Base-by-base conservation (phyloP, 2,888 invertebrate species). In the Amphipyra berbera region DNA sequence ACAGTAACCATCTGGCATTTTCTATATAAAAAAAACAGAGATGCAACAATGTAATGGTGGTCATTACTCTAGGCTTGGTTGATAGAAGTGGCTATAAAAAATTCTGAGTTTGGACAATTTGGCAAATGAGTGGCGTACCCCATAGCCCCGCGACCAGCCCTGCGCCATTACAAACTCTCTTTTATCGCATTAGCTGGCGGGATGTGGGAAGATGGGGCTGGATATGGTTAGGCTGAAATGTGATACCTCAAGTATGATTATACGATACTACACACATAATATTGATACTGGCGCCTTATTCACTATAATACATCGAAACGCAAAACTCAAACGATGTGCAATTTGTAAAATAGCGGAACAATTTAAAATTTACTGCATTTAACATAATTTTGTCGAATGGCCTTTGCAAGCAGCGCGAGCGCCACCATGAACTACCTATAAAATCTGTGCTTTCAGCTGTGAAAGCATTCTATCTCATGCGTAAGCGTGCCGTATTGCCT, bases 111-210 rank as follows among this genome's bases (percentile, higher is more conserved):
- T 86, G 83, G 82, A 85, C 86, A 85, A 90, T 91, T 91, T 90
- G 87, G 86, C 86, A 87, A 89, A 88, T 86, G 88, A 88, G 83
- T 84, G 82, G 75, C 72, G 62, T 69, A 42, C 75, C 77, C 73
- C 79, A 74, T 78, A 75, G 77, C 75, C 49, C 46, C 6, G 57
- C 78, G 64, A 46, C 68, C 78, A 75, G 78, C 75, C 50, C 42
- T 4, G 45, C 15, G 47, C 81, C 81, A 83, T 88, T 88, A 89
- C 82, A 81, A n/a, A 79, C 83, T 84, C 82, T 83, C 84, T 86
- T 85, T 89, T 89, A 89, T 89, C 86, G 83, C 87, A 88, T 91
- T 88, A 89, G 84, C 76, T 81, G 61, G 21, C n/a, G 3, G 1
- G 86, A 87, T 79, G 74, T 79, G 38, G 15, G 83, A 85, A 85